A percentile compares a stretch with the other conserved stretches of the same genome.
These are phyloP conservation scores for Chelonus formosanus DNA, from an alignment of 2,888 invertebrate species.

Conservation along the genomic window DNA sequence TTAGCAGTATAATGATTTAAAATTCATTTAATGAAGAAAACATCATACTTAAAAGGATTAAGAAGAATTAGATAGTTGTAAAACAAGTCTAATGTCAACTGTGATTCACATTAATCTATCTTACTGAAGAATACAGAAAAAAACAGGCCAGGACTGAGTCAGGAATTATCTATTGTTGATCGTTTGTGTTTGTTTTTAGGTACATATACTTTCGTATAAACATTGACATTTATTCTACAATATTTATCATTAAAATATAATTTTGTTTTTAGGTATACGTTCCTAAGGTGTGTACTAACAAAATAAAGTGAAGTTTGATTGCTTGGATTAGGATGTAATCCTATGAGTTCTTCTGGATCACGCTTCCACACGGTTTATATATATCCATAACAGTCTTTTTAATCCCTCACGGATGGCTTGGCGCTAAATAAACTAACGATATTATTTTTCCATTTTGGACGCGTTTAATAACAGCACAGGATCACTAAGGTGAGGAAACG, in stretches of 20 bases:
- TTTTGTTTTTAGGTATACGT: constrained; percentile 10
- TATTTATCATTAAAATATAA: background rate
- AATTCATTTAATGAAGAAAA: too few species aligned
- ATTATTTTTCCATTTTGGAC: constrained; percentile 62
- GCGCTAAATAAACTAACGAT: constrained; percentile 61
- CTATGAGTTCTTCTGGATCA: constrained; percentile 56
- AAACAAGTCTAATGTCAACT: too few species aligned
- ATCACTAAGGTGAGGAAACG: constrained; percentile 3
- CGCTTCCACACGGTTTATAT: constrained; percentile 54
- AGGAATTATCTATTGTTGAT: too few species aligned
- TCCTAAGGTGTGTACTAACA: background rate
- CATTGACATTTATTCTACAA: too few species aligned
- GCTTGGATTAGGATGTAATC: constrained; percentile 49
- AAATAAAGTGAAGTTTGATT: constrained; percentile 29
- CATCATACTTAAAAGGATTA: too few species aligned
- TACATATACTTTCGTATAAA: too few species aligned
- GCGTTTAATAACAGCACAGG: constrained; percentile 39
- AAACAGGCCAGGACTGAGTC: too few species aligned
- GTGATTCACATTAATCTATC: too few species aligned
- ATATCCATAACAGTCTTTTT: constrained; percentile 51
- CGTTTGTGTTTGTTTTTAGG: background rate
- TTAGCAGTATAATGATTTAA: too few species aligned
- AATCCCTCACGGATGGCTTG: constrained; percentile 54
- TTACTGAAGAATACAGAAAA: too few species aligned
- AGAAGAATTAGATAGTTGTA: too few species aligned